Conservation (phyloP, 92 coral and sea anemone species). For the Scolanthus callimorphus region DNA sequence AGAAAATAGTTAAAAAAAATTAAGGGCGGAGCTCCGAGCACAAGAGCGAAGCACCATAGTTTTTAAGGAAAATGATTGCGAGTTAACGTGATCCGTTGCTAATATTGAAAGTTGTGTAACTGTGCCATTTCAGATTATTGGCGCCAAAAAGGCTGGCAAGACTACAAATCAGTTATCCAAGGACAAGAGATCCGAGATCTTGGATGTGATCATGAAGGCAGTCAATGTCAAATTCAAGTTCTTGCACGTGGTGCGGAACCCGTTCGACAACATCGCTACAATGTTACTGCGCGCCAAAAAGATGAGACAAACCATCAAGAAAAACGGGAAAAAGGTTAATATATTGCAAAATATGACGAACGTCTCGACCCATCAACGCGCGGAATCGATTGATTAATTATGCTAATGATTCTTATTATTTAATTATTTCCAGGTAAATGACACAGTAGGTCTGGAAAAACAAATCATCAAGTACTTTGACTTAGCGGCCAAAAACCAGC, state of each 20-base stretch:
- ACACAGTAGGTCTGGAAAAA: slow-evolving; percentile 36
- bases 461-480: slow-evolving; percentile 43
- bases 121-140: slow-evolving; percentile 91
- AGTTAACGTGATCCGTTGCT: too few species aligned
- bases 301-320: slow-evolving; percentile 26
- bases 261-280: slow-evolving; percentile 94
- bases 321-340: not conserved
- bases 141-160: slow-evolving; percentile 88
- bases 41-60: too few species aligned
- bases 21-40: too few species aligned
- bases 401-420: too few species aligned
- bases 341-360: too few species aligned
- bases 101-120: too few species aligned
- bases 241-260: slow-evolving; percentile 88
- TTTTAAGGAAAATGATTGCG: too few species aligned
- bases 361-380: too few species aligned
- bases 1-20: slow-evolving; percentile 82
- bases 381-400: too few species aligned
- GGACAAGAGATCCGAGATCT: slow-evolving; percentile 15
- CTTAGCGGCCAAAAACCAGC: slow-evolving; percentile 45
- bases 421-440: slow-evolving; percentile 46
- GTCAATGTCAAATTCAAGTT: slow-evolving; percentile 62
- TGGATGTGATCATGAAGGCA: slow-evolving; percentile 30
- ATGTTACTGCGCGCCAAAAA: slow-evolving; percentile 69
- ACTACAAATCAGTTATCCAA: slow-evolving; percentile 57